These are phyloP conservation scores for Polymixis lichenea DNA, from an alignment of 2,888 invertebrate species.

Conservation along the genomic window DNA sequence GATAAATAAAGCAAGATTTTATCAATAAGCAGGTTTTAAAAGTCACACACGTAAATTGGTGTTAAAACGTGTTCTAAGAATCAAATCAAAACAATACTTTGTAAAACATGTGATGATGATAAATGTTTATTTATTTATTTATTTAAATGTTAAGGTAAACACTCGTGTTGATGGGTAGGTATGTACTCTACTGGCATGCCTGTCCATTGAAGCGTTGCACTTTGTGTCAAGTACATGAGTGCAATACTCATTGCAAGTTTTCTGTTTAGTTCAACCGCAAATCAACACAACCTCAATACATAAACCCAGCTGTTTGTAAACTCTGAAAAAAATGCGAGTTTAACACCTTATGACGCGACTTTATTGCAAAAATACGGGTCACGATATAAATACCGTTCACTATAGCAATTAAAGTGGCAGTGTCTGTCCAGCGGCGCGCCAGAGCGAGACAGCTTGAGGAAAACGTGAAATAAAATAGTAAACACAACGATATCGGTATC, in stretches of 20 bases:
- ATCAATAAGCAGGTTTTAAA: conserved; percentile 19
- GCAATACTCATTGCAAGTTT: conserved; percentile 16
- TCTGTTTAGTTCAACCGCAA: conserved; percentile 36
- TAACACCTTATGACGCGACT: conserved; percentile 64
- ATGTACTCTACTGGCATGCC: conserved; percentile 5
- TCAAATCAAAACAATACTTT: conserved; percentile 37
- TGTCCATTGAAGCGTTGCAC: conserved; percentile 44
- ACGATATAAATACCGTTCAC: conserved; percentile 78
- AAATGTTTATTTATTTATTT: too few species aligned
- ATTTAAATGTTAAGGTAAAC: conserved; percentile 35
- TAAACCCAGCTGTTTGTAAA: conserved; percentile 9
- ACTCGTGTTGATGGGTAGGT: conserved; percentile 13
- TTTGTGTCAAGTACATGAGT: conserved; percentile 30
- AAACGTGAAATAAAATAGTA: conserved; percentile 84
- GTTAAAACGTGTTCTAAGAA: conserved; percentile 13
- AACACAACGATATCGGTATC: conserved; percentile 75
- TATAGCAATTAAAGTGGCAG: conserved; percentile 73
- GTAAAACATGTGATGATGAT: conserved; percentile 8
- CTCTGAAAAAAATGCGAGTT: conserved; percentile 30
- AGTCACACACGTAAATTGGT: conserved; percentile 8
- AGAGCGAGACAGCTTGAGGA: conserved; percentile 85
- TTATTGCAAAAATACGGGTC: conserved; percentile 74
- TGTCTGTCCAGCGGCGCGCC: conserved; percentile 62
- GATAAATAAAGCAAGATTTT: conserved; percentile 8
- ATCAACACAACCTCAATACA: conserved; percentile 6